phyloP scores from a whole-genome alignment of 2,888 invertebrate genomes.

The Temnothorax ravouxi region DNA sequence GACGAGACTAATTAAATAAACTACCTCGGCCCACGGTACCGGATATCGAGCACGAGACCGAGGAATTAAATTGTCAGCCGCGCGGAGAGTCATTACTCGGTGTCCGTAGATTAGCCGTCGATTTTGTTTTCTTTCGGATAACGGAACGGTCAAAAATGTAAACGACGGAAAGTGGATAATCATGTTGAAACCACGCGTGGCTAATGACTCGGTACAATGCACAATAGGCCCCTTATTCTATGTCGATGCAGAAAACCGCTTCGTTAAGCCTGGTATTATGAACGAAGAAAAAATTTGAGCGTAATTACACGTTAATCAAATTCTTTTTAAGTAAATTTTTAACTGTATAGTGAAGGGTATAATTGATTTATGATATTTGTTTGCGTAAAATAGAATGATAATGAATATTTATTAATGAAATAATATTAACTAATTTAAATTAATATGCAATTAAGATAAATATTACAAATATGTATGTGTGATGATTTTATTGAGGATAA shows the following conservation, averaged over 20 bases:
- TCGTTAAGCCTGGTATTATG: slow-evolving; percentile 49
- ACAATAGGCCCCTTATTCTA: slow-evolving; percentile 49
- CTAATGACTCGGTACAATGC: slow-evolving; percentile 48
- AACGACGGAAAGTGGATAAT: slow-evolving; percentile 56
- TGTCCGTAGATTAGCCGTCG: slow-evolving; percentile 39
- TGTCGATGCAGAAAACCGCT: slow-evolving; percentile 46
- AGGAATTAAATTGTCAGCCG: slow-evolving; percentile 54
- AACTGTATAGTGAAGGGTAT: background rate
- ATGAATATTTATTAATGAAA: background rate
- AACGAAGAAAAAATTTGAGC: slow-evolving; percentile 3
- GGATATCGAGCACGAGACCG: slow-evolving; percentile 47
- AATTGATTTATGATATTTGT: slow-evolving; percentile 2
- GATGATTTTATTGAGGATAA: background rate
- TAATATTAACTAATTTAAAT: background rate
- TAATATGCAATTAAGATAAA: background rate
- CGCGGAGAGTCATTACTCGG: slow-evolving; percentile 35
- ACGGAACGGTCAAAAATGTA: slow-evolving; percentile 45
- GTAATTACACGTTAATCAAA: slow-evolving; percentile 40
- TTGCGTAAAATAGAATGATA: background rate
- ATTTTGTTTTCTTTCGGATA: slow-evolving; percentile 11
- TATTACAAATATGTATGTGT: background rate
- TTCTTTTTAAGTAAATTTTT: background rate
- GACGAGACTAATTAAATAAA: slow-evolving; percentile 75
- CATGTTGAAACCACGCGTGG: slow-evolving; percentile 44
- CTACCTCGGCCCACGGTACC: slow-evolving; percentile 36